A percentile compares a stretch with the other conserved stretches of the same genome.
phyloP scores from a whole-genome alignment of 2,888 invertebrate species.

The Candidula unifasciata region DNA sequence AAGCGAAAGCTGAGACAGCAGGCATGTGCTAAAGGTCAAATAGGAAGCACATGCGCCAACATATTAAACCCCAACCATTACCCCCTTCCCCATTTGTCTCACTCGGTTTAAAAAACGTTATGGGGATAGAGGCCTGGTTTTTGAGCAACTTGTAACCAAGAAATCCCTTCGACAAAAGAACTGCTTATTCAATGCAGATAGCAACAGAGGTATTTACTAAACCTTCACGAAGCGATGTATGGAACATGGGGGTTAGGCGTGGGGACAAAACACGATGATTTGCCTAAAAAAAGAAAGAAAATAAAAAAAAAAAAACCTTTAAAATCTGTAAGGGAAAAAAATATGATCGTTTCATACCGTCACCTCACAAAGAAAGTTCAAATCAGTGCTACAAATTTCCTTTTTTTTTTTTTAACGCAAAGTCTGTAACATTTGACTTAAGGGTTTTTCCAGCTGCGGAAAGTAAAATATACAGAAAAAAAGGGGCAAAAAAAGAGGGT shows the following conservation, averaged over 20 bases:
- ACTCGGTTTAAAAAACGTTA: not conserved
- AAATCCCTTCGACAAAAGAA: not conserved
- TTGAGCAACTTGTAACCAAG: not conserved
- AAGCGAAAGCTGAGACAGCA: not conserved
- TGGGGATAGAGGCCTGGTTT: not conserved
- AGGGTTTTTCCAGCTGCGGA: not conserved
- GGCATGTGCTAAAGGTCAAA: not conserved
- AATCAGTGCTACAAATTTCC: slow-evolving; percentile 18
- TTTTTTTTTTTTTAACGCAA: slow-evolving; percentile 27
- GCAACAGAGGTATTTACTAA: not conserved
- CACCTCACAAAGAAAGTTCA: slow-evolving; percentile 18
- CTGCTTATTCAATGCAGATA: not conserved
- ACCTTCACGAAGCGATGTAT: not conserved
- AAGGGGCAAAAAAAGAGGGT: no score
- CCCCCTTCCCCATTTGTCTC: not conserved
- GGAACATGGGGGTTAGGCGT: not conserved
- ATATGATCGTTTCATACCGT: not conserved
- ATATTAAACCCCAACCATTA: not conserved
- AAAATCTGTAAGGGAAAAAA: not conserved
- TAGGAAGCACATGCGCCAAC: not conserved
- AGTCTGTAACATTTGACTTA: slow-evolving; percentile 1
- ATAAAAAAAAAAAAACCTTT: no score
- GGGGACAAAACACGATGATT: not conserved
- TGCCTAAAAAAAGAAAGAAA: no score
- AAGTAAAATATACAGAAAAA: not conserved